Evolutionary conservation across 2,888 invertebrate genomes (phyloP).

Genomic region (Arge pagana): DNA sequence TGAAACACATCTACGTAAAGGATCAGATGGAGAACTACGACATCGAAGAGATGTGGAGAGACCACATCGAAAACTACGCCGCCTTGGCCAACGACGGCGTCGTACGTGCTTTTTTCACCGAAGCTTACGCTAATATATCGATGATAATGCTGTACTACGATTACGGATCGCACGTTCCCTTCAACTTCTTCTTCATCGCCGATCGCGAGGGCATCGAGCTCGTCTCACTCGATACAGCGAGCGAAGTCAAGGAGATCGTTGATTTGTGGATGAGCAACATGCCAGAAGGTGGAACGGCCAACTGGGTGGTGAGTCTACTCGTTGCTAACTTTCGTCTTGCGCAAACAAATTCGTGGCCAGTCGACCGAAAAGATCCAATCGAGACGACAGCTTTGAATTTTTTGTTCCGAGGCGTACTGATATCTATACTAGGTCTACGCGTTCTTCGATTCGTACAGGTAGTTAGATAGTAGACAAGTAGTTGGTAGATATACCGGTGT

Average conservation of each 20-base stretch:
- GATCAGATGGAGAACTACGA: constrained; percentile 7
- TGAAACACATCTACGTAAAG: constrained; percentile 9
- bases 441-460: too few species aligned
- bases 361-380: too few species aligned
- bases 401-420: too few species aligned
- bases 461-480: too few species aligned
- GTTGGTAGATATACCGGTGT: too few species aligned
- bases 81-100: neutral
- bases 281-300: constrained; percentile 7
- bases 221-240: neutral
- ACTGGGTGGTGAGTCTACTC: constrained; percentile 19
- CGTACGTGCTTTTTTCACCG: constrained; percentile 10
- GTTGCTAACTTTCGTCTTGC: too few species aligned
- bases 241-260: neutral
- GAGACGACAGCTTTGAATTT: too few species aligned
- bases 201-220: neutral
- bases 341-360: too few species aligned
- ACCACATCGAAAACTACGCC: constrained; percentile 14
- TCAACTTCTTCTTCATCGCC: constrained; percentile 8
- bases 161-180: constrained; percentile 7
- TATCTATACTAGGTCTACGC: too few species aligned
- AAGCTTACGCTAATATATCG: constrained; percentile 11
- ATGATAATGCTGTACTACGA: constrained; percentile 9
- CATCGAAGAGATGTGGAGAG: constrained; percentile 10
- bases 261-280: constrained; percentile 13